Evolutionary conservation across 2,797 vertebrate genomes (phyloP).

Genomic region (Ammospiza maritima): DNA sequence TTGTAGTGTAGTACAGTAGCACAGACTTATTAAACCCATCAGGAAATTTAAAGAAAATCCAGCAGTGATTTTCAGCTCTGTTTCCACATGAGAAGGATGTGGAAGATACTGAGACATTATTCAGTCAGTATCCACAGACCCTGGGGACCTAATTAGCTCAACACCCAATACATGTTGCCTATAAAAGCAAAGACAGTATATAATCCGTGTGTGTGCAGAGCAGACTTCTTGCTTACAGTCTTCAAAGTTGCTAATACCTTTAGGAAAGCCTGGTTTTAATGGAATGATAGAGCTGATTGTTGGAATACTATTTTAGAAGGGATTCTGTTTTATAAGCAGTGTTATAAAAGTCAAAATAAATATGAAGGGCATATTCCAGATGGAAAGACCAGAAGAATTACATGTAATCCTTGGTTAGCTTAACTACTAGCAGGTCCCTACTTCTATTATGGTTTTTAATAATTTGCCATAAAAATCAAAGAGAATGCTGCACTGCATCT

Average conservation of each 20-base stretch:
- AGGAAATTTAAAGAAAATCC: constrained; percentile 51
- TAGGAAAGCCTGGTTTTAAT: background rate
- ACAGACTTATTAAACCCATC: constrained; percentile 18
- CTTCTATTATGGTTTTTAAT: background rate
- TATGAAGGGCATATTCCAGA: background rate
- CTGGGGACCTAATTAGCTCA: constrained; percentile 70
- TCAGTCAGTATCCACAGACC: background rate
- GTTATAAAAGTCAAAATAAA: background rate
- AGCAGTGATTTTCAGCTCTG: constrained; percentile 31
- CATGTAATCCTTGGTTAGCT: background rate
- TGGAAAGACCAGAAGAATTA: background rate
- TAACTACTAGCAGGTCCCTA: background rate
- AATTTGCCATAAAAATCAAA: background rate
- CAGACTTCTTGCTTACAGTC: background rate
- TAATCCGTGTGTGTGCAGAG: background rate
- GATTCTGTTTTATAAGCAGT: background rate
- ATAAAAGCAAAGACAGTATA: background rate
- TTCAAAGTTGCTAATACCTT: background rate
- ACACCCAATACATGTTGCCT: background rate
- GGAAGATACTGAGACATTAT: background rate
- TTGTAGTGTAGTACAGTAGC: background rate
- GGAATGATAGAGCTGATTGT: background rate
- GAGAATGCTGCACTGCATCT: background rate
- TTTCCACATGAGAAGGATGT: constrained; percentile 32
- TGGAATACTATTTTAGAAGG: background rate